Conservation (phyloP, 1,140 invertebrate genomes). For the Listronotus bonariensis region DNA sequence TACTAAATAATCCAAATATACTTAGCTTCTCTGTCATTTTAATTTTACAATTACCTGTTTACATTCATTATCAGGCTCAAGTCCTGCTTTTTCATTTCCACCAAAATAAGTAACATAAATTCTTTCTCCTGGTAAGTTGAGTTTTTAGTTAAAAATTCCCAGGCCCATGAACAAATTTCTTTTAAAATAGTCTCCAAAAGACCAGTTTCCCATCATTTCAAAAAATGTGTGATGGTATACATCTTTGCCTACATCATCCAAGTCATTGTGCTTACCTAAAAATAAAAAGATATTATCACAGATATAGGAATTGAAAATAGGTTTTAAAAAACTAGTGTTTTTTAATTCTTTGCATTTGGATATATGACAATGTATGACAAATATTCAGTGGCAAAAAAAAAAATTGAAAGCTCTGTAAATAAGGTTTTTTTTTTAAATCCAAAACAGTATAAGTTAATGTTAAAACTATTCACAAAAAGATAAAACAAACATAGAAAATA, state of each 20-base stretch:
- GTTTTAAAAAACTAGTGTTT: no score
- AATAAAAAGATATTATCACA: not conserved
- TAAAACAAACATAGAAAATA: not conserved
- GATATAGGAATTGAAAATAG: no score
- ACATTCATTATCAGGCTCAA: conserved; percentile 94
- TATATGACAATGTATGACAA: no score
- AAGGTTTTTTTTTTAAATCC: no score
- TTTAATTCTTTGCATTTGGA: no score
- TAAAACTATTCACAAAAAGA: not conserved
- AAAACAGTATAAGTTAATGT: no score
- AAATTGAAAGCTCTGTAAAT: no score
- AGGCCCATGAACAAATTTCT: conserved; percentile 96
- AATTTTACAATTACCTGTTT: conserved; percentile 67
- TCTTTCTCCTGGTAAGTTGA: conserved; percentile 79
- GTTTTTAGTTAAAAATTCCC: conserved; percentile 91
- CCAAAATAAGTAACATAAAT: conserved; percentile 99
- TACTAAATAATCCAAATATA: no score
- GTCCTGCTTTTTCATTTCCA: conserved; percentile 78
- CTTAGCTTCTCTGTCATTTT: no score
- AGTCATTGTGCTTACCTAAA: conserved; percentile 95
- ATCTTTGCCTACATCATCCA: conserved; percentile 99
- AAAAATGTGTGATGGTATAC: conserved; percentile 99
- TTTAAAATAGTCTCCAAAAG: conserved; percentile 99
- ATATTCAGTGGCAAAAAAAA: no score
- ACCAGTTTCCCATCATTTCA: conserved; percentile 99